Evolutionary conservation across 2,888 invertebrate genomes (phyloP).

Genomic region (Caenorhabditis sp.): DNA sequence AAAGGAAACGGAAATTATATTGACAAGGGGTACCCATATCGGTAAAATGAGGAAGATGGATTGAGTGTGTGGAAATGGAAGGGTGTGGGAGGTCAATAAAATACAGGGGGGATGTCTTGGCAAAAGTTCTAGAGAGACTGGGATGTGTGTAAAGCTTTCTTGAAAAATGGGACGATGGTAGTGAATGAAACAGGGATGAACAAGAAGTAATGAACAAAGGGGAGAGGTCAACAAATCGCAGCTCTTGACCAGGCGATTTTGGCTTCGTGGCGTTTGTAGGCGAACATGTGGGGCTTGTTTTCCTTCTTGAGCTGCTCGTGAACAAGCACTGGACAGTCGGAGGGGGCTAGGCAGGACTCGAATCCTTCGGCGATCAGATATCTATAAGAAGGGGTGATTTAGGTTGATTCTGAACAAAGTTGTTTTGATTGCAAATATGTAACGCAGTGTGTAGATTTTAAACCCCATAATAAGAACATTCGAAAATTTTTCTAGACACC

Average conservation of each 20-base stretch:
- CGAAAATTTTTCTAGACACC: no score
- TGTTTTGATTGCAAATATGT: no score
- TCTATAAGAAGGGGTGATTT: conserved; percentile 68
- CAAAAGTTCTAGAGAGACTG: conserved; percentile 16
- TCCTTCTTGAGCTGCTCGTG: conserved; percentile 86
- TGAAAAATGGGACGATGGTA: background rate
- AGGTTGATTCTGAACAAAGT: no score
- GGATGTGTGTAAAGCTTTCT: conserved; percentile 53
- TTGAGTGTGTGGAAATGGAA: conserved; percentile 27
- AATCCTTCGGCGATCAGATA: conserved; percentile 81
- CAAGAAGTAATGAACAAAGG: background rate
- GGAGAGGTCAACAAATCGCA: conserved; percentile 37
- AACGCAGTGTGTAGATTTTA: no score
- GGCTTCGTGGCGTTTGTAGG: conserved; percentile 95
- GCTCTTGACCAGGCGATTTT: conserved; percentile 94
- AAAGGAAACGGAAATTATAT: conserved; percentile 16
- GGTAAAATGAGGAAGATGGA: conserved; percentile 37
- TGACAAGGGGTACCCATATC: conserved; percentile 37
- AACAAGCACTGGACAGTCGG: conserved; percentile 93
- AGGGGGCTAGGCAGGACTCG: conserved; percentile 92
- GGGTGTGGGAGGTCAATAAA: conserved; percentile 23
- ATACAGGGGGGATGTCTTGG: conserved; percentile 45
- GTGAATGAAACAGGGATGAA: conserved; percentile 32
- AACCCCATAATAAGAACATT: no score
- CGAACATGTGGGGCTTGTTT: conserved; percentile 92